Base-by-base conservation (phyloP, 2,888 invertebrate species). In the Rhagium mordax region DNA sequence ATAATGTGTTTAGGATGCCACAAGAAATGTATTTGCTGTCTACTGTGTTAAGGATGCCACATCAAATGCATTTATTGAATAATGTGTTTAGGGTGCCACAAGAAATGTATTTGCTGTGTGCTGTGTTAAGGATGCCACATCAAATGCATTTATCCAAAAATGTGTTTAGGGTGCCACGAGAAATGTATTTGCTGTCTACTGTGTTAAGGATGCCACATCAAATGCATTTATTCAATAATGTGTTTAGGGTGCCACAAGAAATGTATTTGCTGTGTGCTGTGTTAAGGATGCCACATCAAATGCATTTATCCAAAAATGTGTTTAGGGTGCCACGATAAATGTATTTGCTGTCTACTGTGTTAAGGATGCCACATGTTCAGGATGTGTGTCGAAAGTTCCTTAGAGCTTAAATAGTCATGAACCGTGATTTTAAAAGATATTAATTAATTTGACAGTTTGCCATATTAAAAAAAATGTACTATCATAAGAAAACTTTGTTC, bases 1-100 rank as follows among this genome's bases (percentile, higher is more conserved):
- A 16, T 60, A 60, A 21, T 60, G 60, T 60, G 60, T 60, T 29
- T 24, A 27, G 60, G 60, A n/a, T 60, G 60, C 60, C 60, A 60
- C 60, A 29, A 13, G 16, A 15, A 60, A 60, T 60, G 60, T 15
- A 60, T 60, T 60, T 27, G 27, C 10, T 16, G 24, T 24, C 21
- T n/a, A 60, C 21, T 29, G 33, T 60, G 60, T 60, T 24, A 15
- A 33, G 27, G 29, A 48, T 48, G 33, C 33, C 29, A 60, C 60
- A 60, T 60, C n/a, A n/a, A n/a, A n/a, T n/a, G n/a, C n/a, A n/a
- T n/a, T n/a, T n/a, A n/a, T n/a, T n/a, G n/a, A n/a, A n/a, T n/a
- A n/a, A n/a, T n/a, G n/a, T n/a, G n/a, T n/a, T n/a, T n/a, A n/a
- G n/a, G n/a, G 16, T 60, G 60, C 60, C 60, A 60, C 60, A 29